These are phyloP conservation scores for Acrobasis suavella DNA, from an alignment of 2,888 invertebrate species.

Conservation along the genomic window DNA sequence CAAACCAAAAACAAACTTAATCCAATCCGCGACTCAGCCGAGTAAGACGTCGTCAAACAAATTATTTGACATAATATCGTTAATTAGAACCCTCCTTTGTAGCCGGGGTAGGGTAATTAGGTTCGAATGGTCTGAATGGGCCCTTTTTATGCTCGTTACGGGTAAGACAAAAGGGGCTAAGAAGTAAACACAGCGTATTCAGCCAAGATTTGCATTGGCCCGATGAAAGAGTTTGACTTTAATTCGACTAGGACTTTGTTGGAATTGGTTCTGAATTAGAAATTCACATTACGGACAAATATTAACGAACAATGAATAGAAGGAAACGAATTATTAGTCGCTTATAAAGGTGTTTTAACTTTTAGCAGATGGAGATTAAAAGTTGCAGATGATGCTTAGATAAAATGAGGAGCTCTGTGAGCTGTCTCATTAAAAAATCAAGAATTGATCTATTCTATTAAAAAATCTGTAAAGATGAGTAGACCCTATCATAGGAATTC, in stretches of 20 bases:
- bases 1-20: constrained; percentile 68
- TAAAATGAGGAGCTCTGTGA: too few species aligned
- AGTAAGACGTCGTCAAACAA: constrained; percentile 78
- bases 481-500: too few species aligned
- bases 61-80: constrained; percentile 83
- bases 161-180: constrained; percentile 75
- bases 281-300: neutral
- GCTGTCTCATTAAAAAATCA: too few species aligned
- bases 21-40: constrained; percentile 69
- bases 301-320: neutral
- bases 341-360: too few species aligned
- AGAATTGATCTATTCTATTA: too few species aligned
- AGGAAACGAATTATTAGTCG: too few species aligned
- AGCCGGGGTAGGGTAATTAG: constrained; percentile 76
- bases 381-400: too few species aligned
- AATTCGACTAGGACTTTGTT: constrained; percentile 45
- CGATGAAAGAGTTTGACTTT: constrained; percentile 65
- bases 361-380: too few species aligned
- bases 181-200: constrained; percentile 78
- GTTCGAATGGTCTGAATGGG: constrained; percentile 80
- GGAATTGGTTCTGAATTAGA: constrained; percentile 28
- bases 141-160: constrained; percentile 82
- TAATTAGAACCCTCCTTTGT: constrained; percentile 81
- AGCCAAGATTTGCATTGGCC: constrained; percentile 69
- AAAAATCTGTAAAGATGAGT: too few species aligned